Conservation (phyloP, 2,113 vertebrate species). For the Typhlomys cinereus region DNA sequence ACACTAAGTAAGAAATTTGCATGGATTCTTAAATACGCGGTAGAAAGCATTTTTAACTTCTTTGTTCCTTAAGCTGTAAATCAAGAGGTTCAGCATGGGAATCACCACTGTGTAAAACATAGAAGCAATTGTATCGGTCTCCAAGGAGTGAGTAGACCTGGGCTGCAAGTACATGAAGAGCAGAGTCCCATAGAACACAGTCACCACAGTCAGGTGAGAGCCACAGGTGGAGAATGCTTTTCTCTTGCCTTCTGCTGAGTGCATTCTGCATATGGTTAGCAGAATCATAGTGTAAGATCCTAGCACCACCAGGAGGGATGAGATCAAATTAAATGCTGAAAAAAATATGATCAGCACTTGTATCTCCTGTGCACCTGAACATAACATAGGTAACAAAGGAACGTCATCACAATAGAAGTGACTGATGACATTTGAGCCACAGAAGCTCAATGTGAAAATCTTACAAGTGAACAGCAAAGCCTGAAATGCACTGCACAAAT, state of each 20-base stretch:
- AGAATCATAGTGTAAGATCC: slow-evolving; percentile 70
- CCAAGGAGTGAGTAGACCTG: slow-evolving; percentile 45
- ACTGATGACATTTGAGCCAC: slow-evolving; percentile 54
- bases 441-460: slow-evolving; percentile 73
- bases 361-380: slow-evolving; percentile 56
- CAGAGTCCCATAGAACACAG: slow-evolving; percentile 32
- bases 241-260: slow-evolving; percentile 49
- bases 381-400: slow-evolving; percentile 74
- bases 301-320: slow-evolving; percentile 66
- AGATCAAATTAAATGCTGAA: slow-evolving; percentile 31
- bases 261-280: slow-evolving; percentile 11
- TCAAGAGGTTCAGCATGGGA: slow-evolving; percentile 76
- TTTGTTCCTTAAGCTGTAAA: slow-evolving; percentile 78
- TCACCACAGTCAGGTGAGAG: slow-evolving; percentile 62
- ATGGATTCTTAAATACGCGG: slow-evolving; percentile 50
- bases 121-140: slow-evolving; percentile 58
- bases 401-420: slow-evolving; percentile 77
- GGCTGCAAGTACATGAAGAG: slow-evolving; percentile 67
- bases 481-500: slow-evolving; percentile 35
- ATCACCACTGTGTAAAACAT: slow-evolving; percentile 75
- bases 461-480: slow-evolving; percentile 70
- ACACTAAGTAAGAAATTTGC: neutral
- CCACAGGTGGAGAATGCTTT: slow-evolving; percentile 73
- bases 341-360: slow-evolving; percentile 60
- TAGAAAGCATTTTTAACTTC: slow-evolving; percentile 74